Conservation (phyloP, 1,140 invertebrate genomes). For the Drosophila tropicalis region DNA sequence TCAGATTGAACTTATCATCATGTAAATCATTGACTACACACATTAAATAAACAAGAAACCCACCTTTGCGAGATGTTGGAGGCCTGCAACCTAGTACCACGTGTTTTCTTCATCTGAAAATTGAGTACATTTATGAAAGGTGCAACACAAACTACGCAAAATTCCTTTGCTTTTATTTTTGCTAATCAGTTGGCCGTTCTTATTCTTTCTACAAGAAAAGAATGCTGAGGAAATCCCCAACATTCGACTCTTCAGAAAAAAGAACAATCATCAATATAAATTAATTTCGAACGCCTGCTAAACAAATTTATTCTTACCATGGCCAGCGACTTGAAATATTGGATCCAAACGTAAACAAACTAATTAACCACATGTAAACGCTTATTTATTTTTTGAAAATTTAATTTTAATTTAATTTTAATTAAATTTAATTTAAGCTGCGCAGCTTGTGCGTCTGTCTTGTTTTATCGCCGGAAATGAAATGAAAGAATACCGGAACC, state of each 20-base stretch:
- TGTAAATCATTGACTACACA: conserved; percentile 2
- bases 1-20: conserved; percentile 81
- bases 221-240: conserved; percentile 33
- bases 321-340: neutral
- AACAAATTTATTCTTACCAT: conserved; percentile 4
- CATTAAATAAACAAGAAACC: neutral
- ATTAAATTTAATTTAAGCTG: no score
- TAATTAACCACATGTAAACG: no score
- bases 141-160: neutral
- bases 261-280: conserved; percentile 69
- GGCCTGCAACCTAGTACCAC: conserved; percentile 36
- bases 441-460: no score
- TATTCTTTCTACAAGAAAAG: conserved; percentile 75
- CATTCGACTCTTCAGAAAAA: conserved; percentile 74
- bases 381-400: no score
- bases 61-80: conserved; percentile 28
- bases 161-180: neutral
- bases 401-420: no score
- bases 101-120: conserved; percentile 36
- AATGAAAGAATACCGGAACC: no score
- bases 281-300: neutral
- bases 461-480: no score
- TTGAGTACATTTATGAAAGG: neutral
- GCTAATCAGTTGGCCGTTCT: conserved; percentile 76
- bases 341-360: no score